Conservation (phyloP, 35 echinoderm and acorn worm genomes). For the Apostichopus japonicus region DNA sequence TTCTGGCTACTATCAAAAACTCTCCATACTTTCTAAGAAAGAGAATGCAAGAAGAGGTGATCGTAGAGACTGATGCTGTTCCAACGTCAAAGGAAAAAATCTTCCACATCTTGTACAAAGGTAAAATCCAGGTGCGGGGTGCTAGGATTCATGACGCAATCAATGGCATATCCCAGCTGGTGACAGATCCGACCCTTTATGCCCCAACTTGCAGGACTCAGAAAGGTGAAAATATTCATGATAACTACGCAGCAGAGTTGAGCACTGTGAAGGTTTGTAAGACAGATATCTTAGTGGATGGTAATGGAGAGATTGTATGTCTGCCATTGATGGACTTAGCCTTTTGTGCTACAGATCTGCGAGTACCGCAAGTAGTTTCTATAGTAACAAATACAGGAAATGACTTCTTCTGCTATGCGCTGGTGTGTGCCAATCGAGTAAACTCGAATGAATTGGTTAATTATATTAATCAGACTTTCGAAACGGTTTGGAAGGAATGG, state of each 20-base stretch:
- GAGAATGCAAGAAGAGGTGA: not conserved
- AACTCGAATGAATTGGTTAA: conserved; percentile 49
- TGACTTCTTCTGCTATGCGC: conserved; percentile 35
- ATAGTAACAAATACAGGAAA: conserved; percentile 52
- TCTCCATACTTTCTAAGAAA: conserved; percentile 51
- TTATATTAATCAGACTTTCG: conserved; percentile 50
- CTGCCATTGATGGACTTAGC: conserved; percentile 57
- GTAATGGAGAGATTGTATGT: not conserved
- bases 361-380: conserved; percentile 48
- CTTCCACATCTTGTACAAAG: conserved; percentile 43
- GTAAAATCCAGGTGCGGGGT: conserved; percentile 38
- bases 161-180: conserved; percentile 15
- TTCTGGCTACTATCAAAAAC: conserved; percentile 49
- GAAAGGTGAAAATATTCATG: conserved; percentile 49
- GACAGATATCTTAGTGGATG: conserved; percentile 16
- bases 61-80: not conserved
- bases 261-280: conserved; percentile 47
- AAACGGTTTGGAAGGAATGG: conserved; percentile 58
- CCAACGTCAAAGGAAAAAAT: conserved; percentile 7
- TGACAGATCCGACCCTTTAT: conserved; percentile 42
- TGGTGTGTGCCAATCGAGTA: conserved; percentile 39
- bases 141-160: conserved; percentile 48
- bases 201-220: conserved; percentile 51
- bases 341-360: conserved; percentile 43
- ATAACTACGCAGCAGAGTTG: conserved; percentile 41